Base-by-base conservation (phyloP, 1,140 invertebrate genomes). In the Pseudoatta argentina region DNA sequence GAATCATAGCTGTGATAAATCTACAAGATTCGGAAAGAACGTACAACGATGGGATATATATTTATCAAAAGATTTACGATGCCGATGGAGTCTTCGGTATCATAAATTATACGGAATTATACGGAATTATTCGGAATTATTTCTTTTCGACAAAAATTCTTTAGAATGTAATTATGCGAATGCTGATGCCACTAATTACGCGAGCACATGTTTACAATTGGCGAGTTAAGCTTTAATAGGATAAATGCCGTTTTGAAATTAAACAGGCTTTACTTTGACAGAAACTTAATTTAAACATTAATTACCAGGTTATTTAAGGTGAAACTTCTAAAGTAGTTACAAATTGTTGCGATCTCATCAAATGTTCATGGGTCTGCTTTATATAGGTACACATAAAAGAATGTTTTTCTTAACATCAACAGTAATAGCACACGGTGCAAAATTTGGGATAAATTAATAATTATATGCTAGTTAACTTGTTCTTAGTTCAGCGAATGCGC, bases 221-320 rank as follows among this genome's bases (percentile, higher is more conserved):
- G 21, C 21, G 44, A 71, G 34, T 71, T 27, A 59, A 71, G 21
- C 16, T 81, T 57, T 24, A 24, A 71, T 6, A 10, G 16, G 21
- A 55, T 71, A 72, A 81, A 72, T 72, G 39, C 18, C 59, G n/a
- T 57, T 44, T 81, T 39, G 16, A 72, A 72, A 71, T 81, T 71
- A 71, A 64, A 71, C 16, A 21, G 7, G 4, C 24, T 77, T 79
- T 44, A 81, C 78, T 81, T 81, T 81, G 34, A 81, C 51, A 44
- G 16, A 18, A 72, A 71, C 10, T 72, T 72, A 71, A 81, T 81
- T 81, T 72, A 55, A 27, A 44, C 78, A 24, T 71, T 81, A 81
- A 81, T 72, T 57, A 55, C 78, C 5, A 44, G 12, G 3, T 57
- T 57, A 81, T 71, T 81, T 24, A 71, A 81, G 10, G 24, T 27